A percentile compares a stretch with the other conserved stretches of the same genome.
Conservation (phyloP, 2,888 invertebrate species). For the Vanessa cardui region DNA sequence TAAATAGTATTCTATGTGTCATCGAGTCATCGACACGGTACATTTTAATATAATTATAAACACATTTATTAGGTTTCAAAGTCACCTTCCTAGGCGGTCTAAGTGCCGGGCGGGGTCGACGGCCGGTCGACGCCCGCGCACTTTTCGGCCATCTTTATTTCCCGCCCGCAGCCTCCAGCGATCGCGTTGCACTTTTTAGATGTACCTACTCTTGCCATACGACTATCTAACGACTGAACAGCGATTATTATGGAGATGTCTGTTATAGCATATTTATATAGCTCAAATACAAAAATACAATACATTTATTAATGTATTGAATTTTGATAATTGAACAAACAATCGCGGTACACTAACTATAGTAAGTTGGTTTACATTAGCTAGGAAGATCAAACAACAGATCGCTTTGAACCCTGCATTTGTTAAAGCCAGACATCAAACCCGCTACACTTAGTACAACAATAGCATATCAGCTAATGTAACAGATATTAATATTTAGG, state of each 20-base stretch:
- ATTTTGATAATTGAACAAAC: too few relatives aligned
- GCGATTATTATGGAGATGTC: conserved; percentile 48
- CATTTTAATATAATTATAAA: conserved; percentile 4
- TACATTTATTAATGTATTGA: too few relatives aligned
- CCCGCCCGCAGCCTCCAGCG: conserved; percentile 59
- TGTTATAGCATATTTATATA: background rate
- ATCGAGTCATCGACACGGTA: conserved; percentile 15
- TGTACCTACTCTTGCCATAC: conserved; percentile 78
- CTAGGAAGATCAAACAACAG: too few relatives aligned
- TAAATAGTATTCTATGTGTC: conserved; percentile 14
- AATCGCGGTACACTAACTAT: too few relatives aligned
- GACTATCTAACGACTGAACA: conserved; percentile 77
- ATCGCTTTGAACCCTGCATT: too few relatives aligned
- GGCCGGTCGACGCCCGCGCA: conserved; percentile 78
- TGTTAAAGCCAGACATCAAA: too few relatives aligned
- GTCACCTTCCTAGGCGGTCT: conserved; percentile 53
- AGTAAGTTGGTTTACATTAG: too few relatives aligned
- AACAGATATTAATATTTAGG: too few relatives aligned
- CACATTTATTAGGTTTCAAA: conserved; percentile 31
- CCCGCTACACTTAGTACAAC: too few relatives aligned
- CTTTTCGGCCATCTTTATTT: conserved; percentile 65
- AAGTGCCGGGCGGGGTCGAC: conserved; percentile 58
- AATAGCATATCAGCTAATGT: too few relatives aligned
- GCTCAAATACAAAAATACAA: too few relatives aligned
- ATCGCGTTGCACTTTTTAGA: conserved; percentile 82